Percentiles rank a stretch among this genome's conserved stretches.
phyloP scores from a whole-genome alignment of 2,888 invertebrate species.

The Laothoe populi region DNA sequence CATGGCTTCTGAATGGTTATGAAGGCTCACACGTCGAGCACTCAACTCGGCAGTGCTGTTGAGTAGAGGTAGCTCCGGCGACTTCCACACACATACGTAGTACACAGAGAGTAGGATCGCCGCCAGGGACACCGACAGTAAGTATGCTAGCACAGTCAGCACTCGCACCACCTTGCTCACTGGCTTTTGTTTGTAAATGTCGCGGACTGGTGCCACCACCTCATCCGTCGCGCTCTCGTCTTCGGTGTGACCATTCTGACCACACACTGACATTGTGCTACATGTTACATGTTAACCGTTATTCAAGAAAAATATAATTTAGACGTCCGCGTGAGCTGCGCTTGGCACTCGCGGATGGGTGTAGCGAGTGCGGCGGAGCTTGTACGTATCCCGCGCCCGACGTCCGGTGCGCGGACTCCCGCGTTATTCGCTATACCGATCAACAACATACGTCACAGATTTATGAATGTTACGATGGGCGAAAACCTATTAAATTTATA shows the following conservation, averaged over 20 bases:
- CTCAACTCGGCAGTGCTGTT: constrained; percentile 47
- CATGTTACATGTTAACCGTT: constrained; percentile 48
- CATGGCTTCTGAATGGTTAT: not conserved
- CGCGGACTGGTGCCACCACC: constrained; percentile 56
- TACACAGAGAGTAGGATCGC: constrained; percentile 92
- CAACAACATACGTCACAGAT: constrained; percentile 70
- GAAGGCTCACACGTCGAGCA: constrained; percentile 35
- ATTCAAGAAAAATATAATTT: constrained; percentile 45
- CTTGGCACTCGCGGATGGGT: constrained; percentile 63
- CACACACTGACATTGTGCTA: constrained; percentile 72
- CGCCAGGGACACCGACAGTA: constrained; percentile 93
- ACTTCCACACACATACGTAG: constrained; percentile 92
- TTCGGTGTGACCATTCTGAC: constrained; percentile 63
- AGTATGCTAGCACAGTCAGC: constrained; percentile 92
- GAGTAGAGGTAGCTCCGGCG: constrained; percentile 82
- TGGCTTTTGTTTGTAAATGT: constrained; percentile 71
- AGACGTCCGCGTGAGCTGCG: constrained; percentile 55
- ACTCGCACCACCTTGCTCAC: constrained; percentile 84
- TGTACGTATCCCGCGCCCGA: constrained; percentile 32
- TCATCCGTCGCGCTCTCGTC: constrained; percentile 67
- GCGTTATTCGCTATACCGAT: constrained; percentile 65
- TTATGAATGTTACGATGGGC: constrained; percentile 54
- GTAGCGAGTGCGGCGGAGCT: constrained; percentile 43
- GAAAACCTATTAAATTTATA: constrained; percentile 56
- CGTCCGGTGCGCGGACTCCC: constrained; percentile 46